Evolutionary conservation across 2,113 vertebrate species (phyloP).

Genomic region (western clawed frog (Xenopus tropicalis)): UCB_Xtro_10.0 CM004444.2:61068001-61068500

Average conservation of each 20-base stretch:
- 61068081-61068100: not conserved
- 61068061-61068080: too few relatives aligned
- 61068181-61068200: constrained; percentile 32
- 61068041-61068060: too few relatives aligned
- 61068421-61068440: too few relatives aligned
- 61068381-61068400: not conserved
- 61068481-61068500: too few relatives aligned
- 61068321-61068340: constrained; percentile 14
- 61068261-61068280: constrained; percentile 32
- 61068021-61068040: too few relatives aligned
- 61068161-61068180: constrained; percentile 39
- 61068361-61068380: constrained; percentile 6
- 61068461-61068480: too few relatives aligned
- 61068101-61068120: constrained; percentile 29
- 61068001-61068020: too few relatives aligned
- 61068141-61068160: constrained; percentile 32
- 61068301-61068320: constrained; percentile 15
- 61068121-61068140: constrained; percentile 26
- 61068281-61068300: constrained; percentile 40
- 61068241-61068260: constrained; percentile 40
- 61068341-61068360: constrained; percentile 25
- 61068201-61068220: constrained; percentile 42
- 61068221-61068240: constrained; percentile 37
- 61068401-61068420: not conserved
- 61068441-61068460: too few relatives aligned